Evolutionary conservation across 2,113 vertebrate genomes (phyloP).

Genomic region (Pampusana beccarii): DNA sequence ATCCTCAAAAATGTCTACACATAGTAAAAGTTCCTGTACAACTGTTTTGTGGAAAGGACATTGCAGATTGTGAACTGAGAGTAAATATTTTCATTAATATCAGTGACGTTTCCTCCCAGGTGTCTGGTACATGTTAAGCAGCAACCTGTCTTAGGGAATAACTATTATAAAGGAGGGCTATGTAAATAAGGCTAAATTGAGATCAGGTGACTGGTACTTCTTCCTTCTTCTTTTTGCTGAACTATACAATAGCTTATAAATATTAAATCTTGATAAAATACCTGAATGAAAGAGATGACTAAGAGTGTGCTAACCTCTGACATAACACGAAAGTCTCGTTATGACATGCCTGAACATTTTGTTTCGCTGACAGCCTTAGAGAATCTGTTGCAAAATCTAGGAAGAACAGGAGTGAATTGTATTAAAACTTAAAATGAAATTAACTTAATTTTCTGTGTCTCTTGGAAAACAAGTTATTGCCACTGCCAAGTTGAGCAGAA

Average conservation of each 20-base stretch:
- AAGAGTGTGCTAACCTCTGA: not conserved
- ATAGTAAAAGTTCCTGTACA: not conserved
- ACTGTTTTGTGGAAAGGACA: not conserved
- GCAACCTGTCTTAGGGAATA: not conserved
- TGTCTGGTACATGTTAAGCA: not conserved
- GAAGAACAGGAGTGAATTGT: not conserved
- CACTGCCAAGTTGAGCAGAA: not conserved
- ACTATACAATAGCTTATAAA: not conserved
- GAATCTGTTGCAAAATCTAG: slow-evolving; percentile 1
- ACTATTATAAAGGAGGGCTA: not conserved
- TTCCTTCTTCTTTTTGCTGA: not conserved
- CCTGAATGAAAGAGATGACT: not conserved
- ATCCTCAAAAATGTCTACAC: not conserved
- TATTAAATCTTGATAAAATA: slow-evolving; percentile 21
- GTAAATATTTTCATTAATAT: not conserved
- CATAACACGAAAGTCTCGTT: not conserved
- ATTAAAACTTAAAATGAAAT: not conserved
- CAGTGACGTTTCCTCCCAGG: not conserved
- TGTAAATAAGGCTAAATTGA: not conserved
- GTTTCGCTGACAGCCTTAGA: not conserved
- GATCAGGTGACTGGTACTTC: not conserved
- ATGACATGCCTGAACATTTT: not conserved
- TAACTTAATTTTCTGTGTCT: not conserved
- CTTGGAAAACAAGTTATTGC: not conserved
- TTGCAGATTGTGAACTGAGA: not conserved